Base-by-base conservation (phyloP, 2,113 vertebrate species). In the Carassius auratus region DNA sequence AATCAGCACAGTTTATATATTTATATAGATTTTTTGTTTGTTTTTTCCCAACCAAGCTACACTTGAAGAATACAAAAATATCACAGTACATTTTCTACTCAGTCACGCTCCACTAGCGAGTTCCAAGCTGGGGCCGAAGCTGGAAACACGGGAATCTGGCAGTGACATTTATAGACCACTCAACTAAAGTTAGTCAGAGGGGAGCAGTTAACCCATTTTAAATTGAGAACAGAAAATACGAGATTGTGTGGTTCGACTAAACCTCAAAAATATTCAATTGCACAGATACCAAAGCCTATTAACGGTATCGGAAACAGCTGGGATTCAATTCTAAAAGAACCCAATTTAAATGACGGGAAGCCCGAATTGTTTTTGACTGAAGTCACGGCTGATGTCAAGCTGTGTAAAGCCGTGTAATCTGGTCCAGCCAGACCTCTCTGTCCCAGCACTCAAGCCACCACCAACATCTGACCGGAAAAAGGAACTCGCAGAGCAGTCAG, bases 41-140 rank as follows among this genome's bases (percentile, higher is more conserved):
- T 79, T 79, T 84, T 83, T 92, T 90, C 89, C 92, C 90, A 92
- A 92, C 89, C 90, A 90, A 93, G 92, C 94, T 95, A 95, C 92
- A 94, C 92, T 93, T 91, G 91, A 94, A 92, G 89, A 95, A 94
- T 95, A 95, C 93, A 95, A 95, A 95, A 95, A 95, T 95, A 95
- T 94, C 93, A 95, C 94, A 95, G 93, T 94, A 95, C 93, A 92
- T 93, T 93, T 94, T 95, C 93, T 94, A 93, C 93, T 84, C 91
- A 89, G 86, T 93, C 90, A 90, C 88, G 92, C 92, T 80, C 89
- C 81, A 85, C 89, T 88, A 91, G 88, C 85, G 92, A 92, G 90
- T 84, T 91, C 90, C 91, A 86, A 91, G 91, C 86, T 85, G 81
- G 87, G 80, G 71, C 85, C 83, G 81, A 36, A 69, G 77, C 87